Evolutionary conservation across 2,797 vertebrate species (phyloP), one percentile per base, ranked within the genome.

Genomic region (Ptychobarbus kaznakovi): DNA sequence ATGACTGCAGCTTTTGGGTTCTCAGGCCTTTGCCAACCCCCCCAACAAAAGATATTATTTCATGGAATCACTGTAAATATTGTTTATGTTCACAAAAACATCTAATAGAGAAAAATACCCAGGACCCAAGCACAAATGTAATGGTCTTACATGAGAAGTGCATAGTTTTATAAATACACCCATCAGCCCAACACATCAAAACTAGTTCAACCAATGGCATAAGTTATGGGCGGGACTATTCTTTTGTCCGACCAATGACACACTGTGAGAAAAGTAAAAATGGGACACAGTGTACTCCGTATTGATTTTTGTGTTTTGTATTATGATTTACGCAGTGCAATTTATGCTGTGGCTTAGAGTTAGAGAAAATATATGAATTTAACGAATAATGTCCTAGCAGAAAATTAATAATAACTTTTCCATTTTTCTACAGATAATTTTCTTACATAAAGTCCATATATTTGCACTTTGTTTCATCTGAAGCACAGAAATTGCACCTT

Each of bases 61-160:
- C 4, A 32, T 18, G 32, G 53, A 56, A n/a, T 56, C 32, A 56
- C 18, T 76, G 49, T 76, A 76, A 76, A 56, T 38, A 76, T 76
- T 56, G 11, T 53, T 28, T 73, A 10, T 46, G 42, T 73, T 28
- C 44, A 73, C 15, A 2, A 75, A 75, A 75, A 8, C 73, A 53
- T 75, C 32, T 46, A 15, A 35, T 2, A 53, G 15, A 11, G 2
- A 20, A 35, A 20, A 51, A 49, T 20, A 28, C 5, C 7, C n/a
- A 63, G 25, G n/a, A 18, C 72, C 25, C 5, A 53, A 53, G 11
- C 18, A 22, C 8, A 53, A 35, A 53, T 53, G 28, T 18, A 73
- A 28, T 46, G 1, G 40, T 44, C 22, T 72, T 72, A 25, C n/a
- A 13, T 72, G 16, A 16, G n/a, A 49, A 28, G 42, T 28, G 20